Conservation (phyloP, 2,113 vertebrate genomes). For the Cariama cristata region DNA sequence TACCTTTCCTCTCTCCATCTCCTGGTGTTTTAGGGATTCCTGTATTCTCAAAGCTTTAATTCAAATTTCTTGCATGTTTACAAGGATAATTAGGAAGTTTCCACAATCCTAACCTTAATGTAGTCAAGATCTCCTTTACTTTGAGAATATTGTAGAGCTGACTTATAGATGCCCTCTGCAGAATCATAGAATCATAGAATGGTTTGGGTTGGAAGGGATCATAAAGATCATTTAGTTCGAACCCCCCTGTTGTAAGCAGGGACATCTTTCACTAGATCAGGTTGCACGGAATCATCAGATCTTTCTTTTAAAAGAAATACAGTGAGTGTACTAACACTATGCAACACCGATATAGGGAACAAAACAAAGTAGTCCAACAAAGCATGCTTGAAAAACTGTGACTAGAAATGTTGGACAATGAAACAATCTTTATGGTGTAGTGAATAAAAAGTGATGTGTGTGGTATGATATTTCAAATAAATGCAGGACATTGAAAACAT, state of each 20-base stretch:
- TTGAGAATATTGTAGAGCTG: background rate
- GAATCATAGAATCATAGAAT: background rate
- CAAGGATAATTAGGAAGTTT: background rate
- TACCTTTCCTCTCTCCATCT: background rate
- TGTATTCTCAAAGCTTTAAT: background rate
- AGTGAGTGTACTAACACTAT: background rate
- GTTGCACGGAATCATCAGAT: background rate
- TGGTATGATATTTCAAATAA: background rate
- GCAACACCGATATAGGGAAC: background rate
- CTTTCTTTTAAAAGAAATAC: background rate
- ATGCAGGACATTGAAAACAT: background rate
- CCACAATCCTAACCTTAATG: background rate
- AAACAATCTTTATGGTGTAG: background rate
- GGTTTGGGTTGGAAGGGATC: background rate
- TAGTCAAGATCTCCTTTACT: background rate
- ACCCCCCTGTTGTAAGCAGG: fast-evolving
- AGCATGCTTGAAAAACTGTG: background rate
- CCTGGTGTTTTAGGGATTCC: background rate
- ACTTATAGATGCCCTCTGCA: background rate
- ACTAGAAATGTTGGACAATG: background rate
- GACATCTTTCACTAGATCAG: background rate
- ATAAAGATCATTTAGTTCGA: background rate
- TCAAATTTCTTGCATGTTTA: background rate
- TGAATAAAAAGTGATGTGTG: background rate
- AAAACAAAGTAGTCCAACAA: background rate